These are phyloP conservation scores for Lophotis ruficrista DNA, from an alignment of 2,113 vertebrate species.

Conservation along the genomic window DNA sequence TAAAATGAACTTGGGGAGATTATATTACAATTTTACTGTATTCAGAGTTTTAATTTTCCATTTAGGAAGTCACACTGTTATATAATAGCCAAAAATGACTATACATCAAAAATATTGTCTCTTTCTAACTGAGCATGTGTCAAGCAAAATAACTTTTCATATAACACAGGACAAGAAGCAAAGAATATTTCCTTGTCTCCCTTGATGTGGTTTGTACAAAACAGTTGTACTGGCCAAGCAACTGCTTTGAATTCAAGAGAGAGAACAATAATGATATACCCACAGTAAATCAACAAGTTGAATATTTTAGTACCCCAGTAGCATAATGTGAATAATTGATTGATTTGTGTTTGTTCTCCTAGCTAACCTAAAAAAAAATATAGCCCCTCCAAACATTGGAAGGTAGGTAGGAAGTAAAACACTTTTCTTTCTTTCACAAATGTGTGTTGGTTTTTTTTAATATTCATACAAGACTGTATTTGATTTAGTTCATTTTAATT, in stretches of 20 bases:
- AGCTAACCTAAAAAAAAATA: background rate
- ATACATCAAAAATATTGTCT: background rate
- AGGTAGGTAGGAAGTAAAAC: background rate
- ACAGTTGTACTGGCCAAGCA: background rate
- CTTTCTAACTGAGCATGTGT: background rate
- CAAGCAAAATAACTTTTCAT: background rate
- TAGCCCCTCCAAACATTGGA: background rate
- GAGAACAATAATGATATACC: background rate
- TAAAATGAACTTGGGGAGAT: background rate
- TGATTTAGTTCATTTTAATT: background rate
- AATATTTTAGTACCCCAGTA: background rate
- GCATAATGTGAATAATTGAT: background rate
- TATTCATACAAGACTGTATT: background rate
- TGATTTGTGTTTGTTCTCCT: background rate
- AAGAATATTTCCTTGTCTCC: background rate
- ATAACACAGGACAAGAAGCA: background rate
- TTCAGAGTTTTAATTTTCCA: background rate
- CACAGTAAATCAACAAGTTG: background rate
- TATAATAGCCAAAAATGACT: background rate
- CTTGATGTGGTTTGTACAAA: background rate
- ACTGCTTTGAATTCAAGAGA: background rate
- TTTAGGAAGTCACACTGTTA: background rate
- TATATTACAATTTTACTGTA: background rate
- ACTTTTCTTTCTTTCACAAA: background rate
- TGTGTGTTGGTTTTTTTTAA: background rate